Evolutionary conservation across 2,888 invertebrate genomes (phyloP).

Genomic region (Rhopalosiphum nymphaeae): DNA sequence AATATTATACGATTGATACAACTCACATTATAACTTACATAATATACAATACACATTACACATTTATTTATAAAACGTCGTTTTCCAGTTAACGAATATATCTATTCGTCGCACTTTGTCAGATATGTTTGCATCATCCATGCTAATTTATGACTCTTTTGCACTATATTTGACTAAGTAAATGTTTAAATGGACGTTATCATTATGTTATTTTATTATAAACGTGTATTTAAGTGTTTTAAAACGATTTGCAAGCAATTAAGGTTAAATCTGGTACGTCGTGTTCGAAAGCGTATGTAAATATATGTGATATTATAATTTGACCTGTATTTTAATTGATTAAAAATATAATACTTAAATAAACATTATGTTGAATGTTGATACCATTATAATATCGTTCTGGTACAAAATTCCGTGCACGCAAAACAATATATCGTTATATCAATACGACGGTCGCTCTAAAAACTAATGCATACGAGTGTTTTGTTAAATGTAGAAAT

Average conservation of each 20-base stretch:
- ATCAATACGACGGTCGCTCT: neutral
- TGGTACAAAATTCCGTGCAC: neutral
- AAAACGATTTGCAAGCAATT: neutral
- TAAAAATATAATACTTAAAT: neutral
- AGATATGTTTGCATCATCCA: neutral
- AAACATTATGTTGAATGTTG: neutral
- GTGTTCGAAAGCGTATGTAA: neutral
- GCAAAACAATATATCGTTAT: neutral
- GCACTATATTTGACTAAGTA: neutral
- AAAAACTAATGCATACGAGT: neutral
- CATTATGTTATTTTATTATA: neutral
- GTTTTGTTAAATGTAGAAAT: constrained; percentile 19
- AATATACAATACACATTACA: neutral
- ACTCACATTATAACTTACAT: neutral
- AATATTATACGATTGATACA: neutral
- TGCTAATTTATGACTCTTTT: neutral
- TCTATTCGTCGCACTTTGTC: neutral
- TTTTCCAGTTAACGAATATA: neutral
- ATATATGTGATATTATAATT: neutral
- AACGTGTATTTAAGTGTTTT: neutral
- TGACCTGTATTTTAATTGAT: neutral
- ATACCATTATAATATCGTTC: neutral
- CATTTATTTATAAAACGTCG: neutral
- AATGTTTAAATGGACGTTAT: neutral
- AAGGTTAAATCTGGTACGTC: neutral